Percentiles rank a stretch among this genome's conserved stretches.
phyloP scores from a whole-genome alignment of 2,888 invertebrate species.

The Nemapogon koenigi region DNA sequence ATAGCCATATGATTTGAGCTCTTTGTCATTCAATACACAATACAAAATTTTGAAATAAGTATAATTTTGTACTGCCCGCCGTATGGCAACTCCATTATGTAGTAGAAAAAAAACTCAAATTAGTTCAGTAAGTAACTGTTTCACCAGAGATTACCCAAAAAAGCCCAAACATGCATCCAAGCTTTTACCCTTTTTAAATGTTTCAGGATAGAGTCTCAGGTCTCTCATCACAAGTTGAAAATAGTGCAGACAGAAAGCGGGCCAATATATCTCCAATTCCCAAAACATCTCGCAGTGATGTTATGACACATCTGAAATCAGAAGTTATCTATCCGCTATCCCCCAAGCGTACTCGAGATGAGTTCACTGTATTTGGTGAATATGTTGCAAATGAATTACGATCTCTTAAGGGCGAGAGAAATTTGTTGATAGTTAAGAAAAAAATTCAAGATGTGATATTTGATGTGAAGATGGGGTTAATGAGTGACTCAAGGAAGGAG shows the following conservation, averaged over 20 bases:
- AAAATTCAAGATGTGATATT: constrained; percentile 68
- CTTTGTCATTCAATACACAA: too few species aligned
- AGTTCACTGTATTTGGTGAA: constrained; percentile 65
- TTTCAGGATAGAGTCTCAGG: too few species aligned
- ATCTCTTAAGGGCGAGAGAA: constrained; percentile 60
- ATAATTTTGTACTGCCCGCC: too few species aligned
- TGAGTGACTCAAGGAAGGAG: constrained; percentile 39
- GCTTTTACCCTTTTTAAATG: too few species aligned
- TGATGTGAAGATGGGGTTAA: constrained; percentile 66
- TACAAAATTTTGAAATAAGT: too few species aligned
- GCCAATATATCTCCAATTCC: constrained; percentile 30
- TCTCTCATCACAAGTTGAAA: too few species aligned
- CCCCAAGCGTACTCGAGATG: constrained; percentile 41
- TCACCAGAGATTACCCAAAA: too few species aligned
- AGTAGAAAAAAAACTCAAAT: too few species aligned
- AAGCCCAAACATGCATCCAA: too few species aligned
- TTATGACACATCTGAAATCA: constrained; percentile 25
- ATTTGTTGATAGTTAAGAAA: constrained; percentile 62
- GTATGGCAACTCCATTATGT: too few species aligned
- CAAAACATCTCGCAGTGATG: constrained; percentile 33
- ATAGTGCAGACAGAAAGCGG: constrained; percentile 32
- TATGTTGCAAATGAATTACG: constrained; percentile 67
- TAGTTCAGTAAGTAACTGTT: too few species aligned
- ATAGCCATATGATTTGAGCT: too few species aligned
- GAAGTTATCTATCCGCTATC: constrained; percentile 26